Evolutionary conservation across 2,888 invertebrate genomes (phyloP), one percentile per base, ranked within the genome.

Genomic region (Lasius platythorax): DNA sequence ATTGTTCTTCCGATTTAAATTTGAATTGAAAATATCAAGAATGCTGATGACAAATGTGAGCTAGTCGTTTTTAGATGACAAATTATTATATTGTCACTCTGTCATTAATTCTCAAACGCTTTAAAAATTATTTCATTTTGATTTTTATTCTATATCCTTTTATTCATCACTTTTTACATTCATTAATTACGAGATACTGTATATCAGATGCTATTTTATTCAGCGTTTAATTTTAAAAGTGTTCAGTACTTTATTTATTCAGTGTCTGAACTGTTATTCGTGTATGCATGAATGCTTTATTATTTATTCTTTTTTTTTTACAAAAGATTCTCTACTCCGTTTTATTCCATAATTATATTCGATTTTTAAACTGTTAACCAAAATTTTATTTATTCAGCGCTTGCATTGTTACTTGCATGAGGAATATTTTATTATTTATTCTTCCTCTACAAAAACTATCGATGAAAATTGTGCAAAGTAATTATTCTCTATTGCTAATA

Each of bases 341-440:
- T 53, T n/a, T 53, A 53, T 8, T 53, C 8, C n/a, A n/a, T 53
- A n/a, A 53, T 73, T 58, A 73, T 40, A 58, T 58, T 58, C 6
- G 28, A 37, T 18, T 73, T 58, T 3, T 73, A 18, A 28, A 28
- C 9, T 28, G 15, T 37, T 53, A 33, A 8, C 37, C 3, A 73
- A 73, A 6, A 58, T 40, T 73, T 28, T 58, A 58, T 40, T 58
- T 40, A 73, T 58, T 73, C 18, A 23, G 3, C 18, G 18, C 40
- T 37, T 40, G 40, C 37, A 56, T 72, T 33, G 15, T 56, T 50
- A 56, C 28, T n/a, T n/a, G 33, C 9, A 61, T 3, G 15, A 30
- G 23, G 15, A 64, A 43, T 64, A n/a, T 30, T 4, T 75, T 43
- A 40, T 40, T 63, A 46, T 8, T 46, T 63, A 37, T 30, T 23